Base-by-base conservation (phyloP, 2,797 vertebrate genomes). In the Coregonus ussuriensis region DNA sequence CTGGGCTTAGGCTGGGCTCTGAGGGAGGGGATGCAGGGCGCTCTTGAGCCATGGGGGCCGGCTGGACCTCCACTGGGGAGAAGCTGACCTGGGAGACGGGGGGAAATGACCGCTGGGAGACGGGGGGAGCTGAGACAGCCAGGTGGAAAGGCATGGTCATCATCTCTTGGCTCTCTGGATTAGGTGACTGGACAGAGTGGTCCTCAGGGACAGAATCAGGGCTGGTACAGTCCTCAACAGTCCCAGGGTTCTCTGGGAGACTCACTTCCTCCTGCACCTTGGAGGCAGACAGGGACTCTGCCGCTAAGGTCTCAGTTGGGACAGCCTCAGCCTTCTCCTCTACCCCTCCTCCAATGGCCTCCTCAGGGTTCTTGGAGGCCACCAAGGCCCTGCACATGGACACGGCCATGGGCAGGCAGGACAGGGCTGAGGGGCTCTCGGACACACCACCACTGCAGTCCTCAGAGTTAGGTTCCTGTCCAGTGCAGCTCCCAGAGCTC, bases 381-480 rank as follows among this genome's bases (percentile, higher is more conserved):
- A 88, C 88, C 77, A 94, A 86, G 6, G 94, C 95, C 52, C 91
- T 91, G 84, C 95, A 95, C 76, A 94, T 81, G 73, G 95, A 95
- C 76, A 96, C 88, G 0, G 93, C 73, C 5, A 66, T 89, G 0
- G 89, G 41, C 41, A 47, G 41, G 41, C 41, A 47, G 41, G 41
- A 47, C 41, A 47, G 41, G 62, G 90, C 86, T 69, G 33, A 31
- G 37, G 88, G 83, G 84, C 74, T 69, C 21, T 25, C n/a, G 0
- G 59, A 63, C 59, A 63, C 21, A n/a, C n/a, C n/a, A 25, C 21
- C 59, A 25, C 59, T 11, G 59, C 59, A 63, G 59, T 25, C n/a
- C 15, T 63, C 59, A 63, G 18, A 63, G 59, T 25, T 25, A 18
- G 9, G 59, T 63, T 63, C 59, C 59, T 63, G 7, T 29, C n/a